Base-by-base conservation (phyloP, 2,888 invertebrate genomes). In the Dolomedes plantarius region DNA sequence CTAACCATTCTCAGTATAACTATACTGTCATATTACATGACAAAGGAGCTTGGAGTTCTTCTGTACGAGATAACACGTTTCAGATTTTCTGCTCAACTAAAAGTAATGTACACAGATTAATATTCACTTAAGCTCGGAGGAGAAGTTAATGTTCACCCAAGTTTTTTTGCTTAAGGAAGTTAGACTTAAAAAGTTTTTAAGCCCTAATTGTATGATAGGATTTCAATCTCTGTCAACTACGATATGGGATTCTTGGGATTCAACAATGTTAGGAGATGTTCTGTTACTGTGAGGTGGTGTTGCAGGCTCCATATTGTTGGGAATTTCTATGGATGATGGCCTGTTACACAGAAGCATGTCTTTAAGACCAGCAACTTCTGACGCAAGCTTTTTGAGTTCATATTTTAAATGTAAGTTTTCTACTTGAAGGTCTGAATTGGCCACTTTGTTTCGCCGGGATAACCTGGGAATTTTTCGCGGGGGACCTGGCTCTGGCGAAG, bases 301-400 rank as follows among this genome's bases (percentile, higher is more conserved):
- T 11, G 77, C 36, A 31, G 69, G 67, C 7, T 46, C 62, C 7
- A 16, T n/a, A 29, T 16, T 67, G 13, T 41, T 46, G 16, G 46
- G 29, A n/a, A 72, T 65, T 13, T 74, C 86, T n/a, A 72, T 62
- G 23, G 80, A 64, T 5, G 80, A 67, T 16, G 79, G 74, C n/a
- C 86, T 64, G 72, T 86, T 86, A 80, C 80, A 80, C 3, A 87
- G 67, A 32, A 88, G 29, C 64, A 86, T 77, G 86, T 91, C 92
- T 89, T 97, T 96, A 7, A 98, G 94, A 89, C 95, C 95, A 73
- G 96, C 97, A 89, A 98, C 97, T 92, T 98, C 98, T 0, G 95
- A 95, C 41, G 97, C 97, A 29, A 98, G 94, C 89, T 96, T 94
- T 90, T 95, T 96, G 89, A 98, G 93, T 92, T 98, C 96, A 2